Base-by-base conservation (phyloP, 2,113 vertebrate genomes). In the Aphyosemion australe region DNA sequence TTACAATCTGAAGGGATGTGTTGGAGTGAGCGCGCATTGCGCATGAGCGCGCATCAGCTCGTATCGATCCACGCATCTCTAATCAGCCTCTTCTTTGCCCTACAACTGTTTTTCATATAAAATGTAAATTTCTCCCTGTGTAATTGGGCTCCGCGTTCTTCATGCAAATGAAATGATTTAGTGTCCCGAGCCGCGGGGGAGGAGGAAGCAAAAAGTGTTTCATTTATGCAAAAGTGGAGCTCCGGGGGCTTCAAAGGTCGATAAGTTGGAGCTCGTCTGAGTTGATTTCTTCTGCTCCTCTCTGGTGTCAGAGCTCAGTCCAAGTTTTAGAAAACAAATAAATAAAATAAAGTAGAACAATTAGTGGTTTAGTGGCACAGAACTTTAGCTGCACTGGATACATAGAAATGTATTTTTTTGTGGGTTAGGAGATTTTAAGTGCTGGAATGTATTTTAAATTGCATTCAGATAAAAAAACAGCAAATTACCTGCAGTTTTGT, bases 81-180 rank as follows among this genome's bases (percentile, higher is more conserved):
- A 84, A 87, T 20, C 73, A 80, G 72, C 69, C 56, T 69, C 66
- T 60, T 6, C 8, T 81, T 84, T 83, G 82, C 78, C 87, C 86
- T 82, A 65, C 72, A 82, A 85, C 82, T 76, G 54, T 86, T 83
- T 84, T 87, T 89, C 85, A 89, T 88, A 88, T 84, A 88, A 89
- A 84, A 88, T 89, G 83, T 68, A 83, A 90, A 91, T 85, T 14
- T 50, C 16, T 58, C 32, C 26, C 39, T 41, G 46, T 69, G 68
- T 84, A 88, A 87, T 90, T 89, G 46, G 74, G 69, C 65, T 43
- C 43, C 47, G 41, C 76, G 55, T 72, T 90, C 79, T 84, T 82
- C 82, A 89, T 89, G 88, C 64, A 83, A 87, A 90, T 90, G 64
- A 72, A 55, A 70, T 84, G 65, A 85, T 81, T 12, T 74, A 39